Base-by-base conservation (phyloP, 2,888 invertebrate species). In the Eupithecia subfuscata region DNA sequence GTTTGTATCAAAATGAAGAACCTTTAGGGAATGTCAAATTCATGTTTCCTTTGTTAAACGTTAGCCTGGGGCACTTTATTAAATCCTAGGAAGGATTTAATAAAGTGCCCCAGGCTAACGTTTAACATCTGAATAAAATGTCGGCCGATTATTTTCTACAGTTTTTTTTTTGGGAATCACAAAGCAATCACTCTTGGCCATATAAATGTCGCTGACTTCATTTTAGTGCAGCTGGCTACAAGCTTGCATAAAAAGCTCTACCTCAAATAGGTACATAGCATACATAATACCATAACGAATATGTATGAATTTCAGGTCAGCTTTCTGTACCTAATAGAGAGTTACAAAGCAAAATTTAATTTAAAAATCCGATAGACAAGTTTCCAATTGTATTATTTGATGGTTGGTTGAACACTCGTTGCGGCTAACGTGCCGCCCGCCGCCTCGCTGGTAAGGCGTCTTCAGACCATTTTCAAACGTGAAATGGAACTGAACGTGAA, bases 351-450 rank as follows among this genome's bases (percentile, higher is more conserved):
- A 74, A 52, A 60, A 14, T 30, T 65, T 22, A 70, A 74, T 25
- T 70, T 70, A 56, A 56, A 43, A 11, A 70, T 40, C n/a, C 30
- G 30, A 70, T 30, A 16, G 30, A 40, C 65, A 70, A 74, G 65
- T 74, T 52, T 74, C 70, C 30, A 56, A 70, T 73, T 48, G 71
- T 68, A 69, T 76, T 60, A 76, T 82, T 81, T 79, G 75, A 75
- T 79, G 74, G 81, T 81, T 82, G 82, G 83, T 82, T 83, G 83
- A 75, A 77, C 82, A 45, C 69, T 34, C 70, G 22, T 74, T 68
- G 25, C 12, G 56, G 25, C 22, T 25, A 60, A 60, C 56, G 56
- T 9, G 0, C 56, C 25, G 12, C 60, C 25, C 25, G 25, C 25
- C 14, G 25, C 60, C 25, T 12, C 25, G 22, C 1, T 60, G 12